A percentile compares a stretch with the other conserved stretches of the same genome.
Conservation (phyloP, 2,888 invertebrate genomes). For the Helicoverpa assulta region DNA sequence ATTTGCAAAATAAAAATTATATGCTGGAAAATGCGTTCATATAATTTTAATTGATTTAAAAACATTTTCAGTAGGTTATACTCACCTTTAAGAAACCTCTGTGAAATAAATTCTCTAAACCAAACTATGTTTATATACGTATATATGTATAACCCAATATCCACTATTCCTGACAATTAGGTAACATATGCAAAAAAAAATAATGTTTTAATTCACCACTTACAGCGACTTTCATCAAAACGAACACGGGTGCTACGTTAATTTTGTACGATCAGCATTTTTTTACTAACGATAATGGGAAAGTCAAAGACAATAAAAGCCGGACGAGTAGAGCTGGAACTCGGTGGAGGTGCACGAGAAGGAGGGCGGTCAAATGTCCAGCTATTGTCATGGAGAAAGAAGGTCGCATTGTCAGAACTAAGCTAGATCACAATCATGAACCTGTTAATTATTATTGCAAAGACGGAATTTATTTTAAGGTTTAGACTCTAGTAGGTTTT, state of each 20-base stretch:
- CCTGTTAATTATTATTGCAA: background rate
- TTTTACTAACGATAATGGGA: background rate
- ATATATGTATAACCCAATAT: too few relatives aligned
- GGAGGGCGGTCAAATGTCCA: background rate
- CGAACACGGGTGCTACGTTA: background rate
- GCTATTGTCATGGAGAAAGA: background rate
- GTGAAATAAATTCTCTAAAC: too few relatives aligned
- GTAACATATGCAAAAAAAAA: background rate
- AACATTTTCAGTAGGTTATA: too few relatives aligned
- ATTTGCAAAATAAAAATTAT: constrained; percentile 28
- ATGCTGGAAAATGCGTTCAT: constrained; percentile 20
- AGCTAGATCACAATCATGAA: background rate
- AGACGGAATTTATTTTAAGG: background rate
- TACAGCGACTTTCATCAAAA: background rate
- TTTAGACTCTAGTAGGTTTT: background rate
- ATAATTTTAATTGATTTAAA: constrained; percentile 6
- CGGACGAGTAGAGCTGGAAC: background rate
- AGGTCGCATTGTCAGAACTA: background rate
- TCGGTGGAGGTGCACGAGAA: background rate
- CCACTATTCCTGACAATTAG: too few relatives aligned
- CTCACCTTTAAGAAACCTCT: too few relatives aligned
- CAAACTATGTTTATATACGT: too few relatives aligned
- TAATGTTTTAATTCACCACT: background rate
- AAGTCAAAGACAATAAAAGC: background rate
- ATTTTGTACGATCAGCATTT: background rate